Base-by-base conservation (phyloP, 2,113 vertebrate genomes). In the Blennius ocellaris region DNA sequence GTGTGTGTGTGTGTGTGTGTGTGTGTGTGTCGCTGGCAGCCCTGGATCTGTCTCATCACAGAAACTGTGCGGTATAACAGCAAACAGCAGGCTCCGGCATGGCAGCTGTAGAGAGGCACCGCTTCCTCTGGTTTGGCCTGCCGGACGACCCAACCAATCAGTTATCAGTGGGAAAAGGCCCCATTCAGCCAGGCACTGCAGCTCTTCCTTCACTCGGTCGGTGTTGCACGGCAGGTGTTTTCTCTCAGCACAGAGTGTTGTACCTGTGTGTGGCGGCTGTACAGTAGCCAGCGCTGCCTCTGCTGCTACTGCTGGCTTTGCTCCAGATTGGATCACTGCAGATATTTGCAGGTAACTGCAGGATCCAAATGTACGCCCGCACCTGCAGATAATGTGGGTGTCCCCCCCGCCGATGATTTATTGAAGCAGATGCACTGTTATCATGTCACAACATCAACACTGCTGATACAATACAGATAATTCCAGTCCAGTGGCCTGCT, bases 11-110 rank as follows among this genome's bases (percentile, higher is more conserved):
- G 61, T 6, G 17, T 21, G 58, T 6, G 38, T 10, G 57, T 43
- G 14, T 60, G n/a, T 53, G 53, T 36, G 41, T 48, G 69, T n/a
- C 49, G 40, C 45, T 72, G 49, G 75, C 75, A 61, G 73, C 62
- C 58, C 50, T 21, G 75, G 65, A 72, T 88, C 73, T 73, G 69
- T 57, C 51, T 91, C 79, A 89, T 92, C 89, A 90, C 82, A 73
- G 55, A 21, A 39, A 76, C 69, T 79, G 69, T 84, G 76, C 44
- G 69, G 68, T 75, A 60, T 73, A 85, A 82, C 76, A 68, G 75
- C 62, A 81, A 84, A 86, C 86, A 69, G 60, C 58, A 54, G 71
- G 41, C 76, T 59, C 49, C 68, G 48, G 75, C 70, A 82, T 38
- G 41, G 77, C 76, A 82, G 85, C 87, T 87, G 77, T 63, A 67